Percentiles rank a stretch among this genome's conserved stretches.
phyloP scores from a whole-genome alignment of 2,797 vertebrate species.

The Garrulus glandarius region DNA sequence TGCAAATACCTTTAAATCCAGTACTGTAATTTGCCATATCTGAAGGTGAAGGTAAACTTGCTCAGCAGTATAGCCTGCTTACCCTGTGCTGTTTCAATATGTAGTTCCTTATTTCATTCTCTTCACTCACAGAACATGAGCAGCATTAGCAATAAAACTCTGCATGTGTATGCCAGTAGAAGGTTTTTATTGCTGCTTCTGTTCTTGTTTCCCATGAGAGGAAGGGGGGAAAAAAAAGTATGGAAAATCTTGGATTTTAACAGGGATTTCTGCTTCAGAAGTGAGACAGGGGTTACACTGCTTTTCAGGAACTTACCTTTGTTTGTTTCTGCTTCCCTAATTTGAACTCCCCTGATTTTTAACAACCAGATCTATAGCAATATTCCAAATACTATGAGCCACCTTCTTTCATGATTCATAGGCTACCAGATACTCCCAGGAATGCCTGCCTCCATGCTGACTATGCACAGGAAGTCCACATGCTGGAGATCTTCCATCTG shows the following conservation, averaged over 20 bases:
- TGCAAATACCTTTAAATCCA: conserved; percentile 8
- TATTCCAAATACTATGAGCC: neutral
- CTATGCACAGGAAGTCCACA: neutral
- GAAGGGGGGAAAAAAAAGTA: neutral
- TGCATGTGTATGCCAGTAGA: neutral
- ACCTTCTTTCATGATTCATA: neutral
- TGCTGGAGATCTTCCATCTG: neutral
- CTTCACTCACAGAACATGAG: neutral
- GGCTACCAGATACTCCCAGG: neutral
- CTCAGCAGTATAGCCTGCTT: neutral
- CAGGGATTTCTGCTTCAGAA: neutral
- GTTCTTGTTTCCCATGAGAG: neutral
- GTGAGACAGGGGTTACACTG: neutral
- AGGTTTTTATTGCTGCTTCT: neutral
- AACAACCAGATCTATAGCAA: neutral
- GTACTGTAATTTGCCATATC: neutral
- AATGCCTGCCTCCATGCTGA: neutral
- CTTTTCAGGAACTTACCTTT: neutral
- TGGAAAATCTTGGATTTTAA: neutral
- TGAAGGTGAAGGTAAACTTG: conserved; percentile 8
- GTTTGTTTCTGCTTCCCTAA: neutral
- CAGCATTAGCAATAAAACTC: neutral
- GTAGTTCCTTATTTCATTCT: neutral
- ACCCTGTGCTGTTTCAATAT: neutral
- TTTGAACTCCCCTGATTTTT: neutral